Percentiles rank a stretch among this genome's conserved stretches.
Conservation (phyloP, 2,888 invertebrate genomes). For the Platerodrilus igneus region DNA sequence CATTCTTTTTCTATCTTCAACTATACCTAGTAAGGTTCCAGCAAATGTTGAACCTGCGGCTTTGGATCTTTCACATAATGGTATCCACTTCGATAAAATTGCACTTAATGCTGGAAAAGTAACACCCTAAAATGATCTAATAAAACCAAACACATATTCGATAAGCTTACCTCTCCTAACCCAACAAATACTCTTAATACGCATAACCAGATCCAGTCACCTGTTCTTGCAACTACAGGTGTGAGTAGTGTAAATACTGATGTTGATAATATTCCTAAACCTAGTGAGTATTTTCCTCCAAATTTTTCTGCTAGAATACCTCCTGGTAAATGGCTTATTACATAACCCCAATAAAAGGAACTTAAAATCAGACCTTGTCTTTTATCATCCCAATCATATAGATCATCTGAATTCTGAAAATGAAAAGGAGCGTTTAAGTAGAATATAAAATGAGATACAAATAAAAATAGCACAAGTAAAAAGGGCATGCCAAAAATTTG, state of each 20-base stretch:
- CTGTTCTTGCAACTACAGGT: slow-evolving; percentile 64
- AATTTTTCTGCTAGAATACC: slow-evolving; percentile 75
- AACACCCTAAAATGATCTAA: slow-evolving; percentile 55
- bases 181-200: slow-evolving; percentile 66
- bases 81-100: slow-evolving; percentile 57
- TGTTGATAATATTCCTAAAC: slow-evolving; percentile 76
- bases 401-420: slow-evolving; percentile 34
- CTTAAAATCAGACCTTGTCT: slow-evolving; percentile 72
- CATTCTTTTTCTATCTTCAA: neutral
- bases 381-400: slow-evolving; percentile 63
- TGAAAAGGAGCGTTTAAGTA: too few relatives aligned
- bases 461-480: too few relatives aligned
- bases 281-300: slow-evolving; percentile 81
- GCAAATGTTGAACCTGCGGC: slow-evolving; percentile 59
- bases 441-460: too few relatives aligned
- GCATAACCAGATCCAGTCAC: slow-evolving; percentile 66
- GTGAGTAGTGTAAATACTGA: slow-evolving; percentile 78
- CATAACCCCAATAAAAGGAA: slow-evolving; percentile 82
- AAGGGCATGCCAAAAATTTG: too few relatives aligned
- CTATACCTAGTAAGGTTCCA: slow-evolving; percentile 54
- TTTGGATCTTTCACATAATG: slow-evolving; percentile 54
- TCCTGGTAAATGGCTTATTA: slow-evolving; percentile 77
- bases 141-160: too few relatives aligned
- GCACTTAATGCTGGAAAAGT: slow-evolving; percentile 59
- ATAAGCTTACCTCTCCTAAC: slow-evolving; percentile 57